Conservation (phyloP, 2,797 vertebrate species). For the Hirundo rustica region DNA sequence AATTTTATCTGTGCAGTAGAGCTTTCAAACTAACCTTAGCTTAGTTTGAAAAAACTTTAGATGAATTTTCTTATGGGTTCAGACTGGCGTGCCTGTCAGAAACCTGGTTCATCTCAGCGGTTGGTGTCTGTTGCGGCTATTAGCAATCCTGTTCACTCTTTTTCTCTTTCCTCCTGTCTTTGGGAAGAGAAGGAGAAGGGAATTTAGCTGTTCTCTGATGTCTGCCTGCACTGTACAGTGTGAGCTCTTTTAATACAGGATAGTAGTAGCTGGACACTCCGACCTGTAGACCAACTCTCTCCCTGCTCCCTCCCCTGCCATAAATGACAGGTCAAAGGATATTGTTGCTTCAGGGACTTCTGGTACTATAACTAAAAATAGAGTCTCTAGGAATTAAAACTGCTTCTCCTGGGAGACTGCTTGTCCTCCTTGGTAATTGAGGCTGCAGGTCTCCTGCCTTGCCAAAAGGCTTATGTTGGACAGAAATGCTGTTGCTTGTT, state of each 20-base stretch:
- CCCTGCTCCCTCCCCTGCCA: neutral
- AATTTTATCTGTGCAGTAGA: neutral
- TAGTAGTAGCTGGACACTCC: neutral
- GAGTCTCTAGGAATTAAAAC: conserved; percentile 52
- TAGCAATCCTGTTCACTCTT: neutral
- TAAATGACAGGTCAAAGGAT: conserved; percentile 59
- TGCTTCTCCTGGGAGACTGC: conserved; percentile 16
- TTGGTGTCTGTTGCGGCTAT: neutral
- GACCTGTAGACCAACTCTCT: neutral
- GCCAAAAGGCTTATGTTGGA: neutral
- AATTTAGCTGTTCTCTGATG: neutral
- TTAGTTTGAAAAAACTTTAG: neutral
- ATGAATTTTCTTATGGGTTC: neutral
- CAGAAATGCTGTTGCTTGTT: neutral
- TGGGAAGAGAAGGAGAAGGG: neutral
- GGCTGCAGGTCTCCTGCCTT: conserved; percentile 13
- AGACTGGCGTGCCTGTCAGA: neutral
- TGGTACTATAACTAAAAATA: conserved; percentile 57
- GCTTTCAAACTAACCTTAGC: neutral
- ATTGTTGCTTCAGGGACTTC: conserved; percentile 50
- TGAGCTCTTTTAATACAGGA: neutral
- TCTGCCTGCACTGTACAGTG: neutral
- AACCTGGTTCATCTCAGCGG: neutral
- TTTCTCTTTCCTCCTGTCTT: neutral
- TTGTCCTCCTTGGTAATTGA: conserved; percentile 29